Conservation (phyloP, 2,797 vertebrate genomes). For the Dendrocincla tyrannina region DNA sequence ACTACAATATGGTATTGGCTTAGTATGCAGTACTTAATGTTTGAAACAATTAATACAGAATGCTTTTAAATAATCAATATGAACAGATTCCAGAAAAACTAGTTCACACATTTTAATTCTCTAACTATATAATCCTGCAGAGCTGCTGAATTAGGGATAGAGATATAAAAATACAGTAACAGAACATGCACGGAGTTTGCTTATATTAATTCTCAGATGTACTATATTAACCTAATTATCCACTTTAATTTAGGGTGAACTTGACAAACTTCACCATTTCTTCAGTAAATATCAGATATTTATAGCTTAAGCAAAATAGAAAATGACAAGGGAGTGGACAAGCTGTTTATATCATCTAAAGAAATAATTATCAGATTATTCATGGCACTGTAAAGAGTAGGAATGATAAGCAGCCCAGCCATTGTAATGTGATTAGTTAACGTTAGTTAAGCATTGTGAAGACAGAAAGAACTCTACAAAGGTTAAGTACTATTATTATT, state of each 20-base stretch:
- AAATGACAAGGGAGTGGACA: conserved; percentile 44
- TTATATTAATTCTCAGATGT: not conserved
- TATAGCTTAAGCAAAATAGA: conserved; percentile 33
- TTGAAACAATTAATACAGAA: not conserved
- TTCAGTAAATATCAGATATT: conserved; percentile 8
- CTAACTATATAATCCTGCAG: not conserved
- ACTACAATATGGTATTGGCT: not conserved
- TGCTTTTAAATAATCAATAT: not conserved
- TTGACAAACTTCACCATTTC: not conserved
- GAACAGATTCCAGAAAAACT: not conserved
- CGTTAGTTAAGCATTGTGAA: conserved; percentile 24
- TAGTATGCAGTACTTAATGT: not conserved
- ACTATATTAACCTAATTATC: not conserved
- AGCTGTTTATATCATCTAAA: conserved; percentile 39
- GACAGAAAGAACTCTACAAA: conserved; percentile 28
- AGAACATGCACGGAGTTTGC: not conserved
- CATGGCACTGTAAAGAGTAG: conserved; percentile 16
- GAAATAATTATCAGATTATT: conserved; percentile 60
- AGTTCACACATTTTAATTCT: not conserved
- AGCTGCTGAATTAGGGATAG: not conserved
- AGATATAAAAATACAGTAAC: not conserved
- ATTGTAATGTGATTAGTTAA: conserved; percentile 42
- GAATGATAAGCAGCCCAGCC: conserved; percentile 31
- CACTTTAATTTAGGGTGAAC: not conserved
- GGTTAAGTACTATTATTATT: conserved; percentile 24